These are phyloP conservation scores for Corynorhinus townsendii DNA, from an alignment of 2,113 vertebrate species.

Conservation along the genomic window DNA sequence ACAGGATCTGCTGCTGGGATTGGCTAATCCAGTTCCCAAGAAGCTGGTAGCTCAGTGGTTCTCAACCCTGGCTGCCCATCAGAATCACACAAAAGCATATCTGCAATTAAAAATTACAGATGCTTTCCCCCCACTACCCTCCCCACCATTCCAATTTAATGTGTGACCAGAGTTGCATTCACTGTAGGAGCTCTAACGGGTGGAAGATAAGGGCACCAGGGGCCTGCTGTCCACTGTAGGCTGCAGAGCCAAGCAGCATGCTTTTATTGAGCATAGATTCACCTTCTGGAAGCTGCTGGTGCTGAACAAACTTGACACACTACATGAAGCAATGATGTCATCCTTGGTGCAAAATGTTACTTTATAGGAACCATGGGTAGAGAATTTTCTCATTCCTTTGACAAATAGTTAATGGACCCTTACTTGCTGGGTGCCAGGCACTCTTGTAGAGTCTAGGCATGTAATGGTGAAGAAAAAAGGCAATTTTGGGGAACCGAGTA, in stretches of 20 bases:
- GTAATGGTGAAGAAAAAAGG: not conserved
- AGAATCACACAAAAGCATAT: not conserved
- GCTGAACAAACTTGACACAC: not conserved
- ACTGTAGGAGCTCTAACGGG: not conserved
- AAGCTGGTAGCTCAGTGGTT: not conserved
- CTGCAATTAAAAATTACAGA: not conserved
- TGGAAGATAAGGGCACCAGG: not conserved
- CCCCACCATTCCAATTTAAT: not conserved
- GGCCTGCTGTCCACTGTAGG: not conserved
- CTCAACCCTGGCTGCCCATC: not conserved
- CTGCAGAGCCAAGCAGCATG: accelerated
- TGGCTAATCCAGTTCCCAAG: not conserved
- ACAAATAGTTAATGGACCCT: not conserved
- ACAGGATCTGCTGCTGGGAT: not conserved
- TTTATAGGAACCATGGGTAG: not conserved
- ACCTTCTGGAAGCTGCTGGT: not conserved
- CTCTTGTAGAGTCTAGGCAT: not conserved
- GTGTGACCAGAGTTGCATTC: not conserved
- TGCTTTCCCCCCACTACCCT: not conserved
- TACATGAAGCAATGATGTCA: not conserved
- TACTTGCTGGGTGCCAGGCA: not conserved
- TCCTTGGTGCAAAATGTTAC: not conserved
- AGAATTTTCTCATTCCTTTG: not conserved
- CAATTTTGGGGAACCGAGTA: not conserved
- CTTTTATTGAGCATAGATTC: not conserved